phyloP scores from a whole-genome alignment of 2,888 invertebrate species.

The Tenthredo distinguenda region DNA sequence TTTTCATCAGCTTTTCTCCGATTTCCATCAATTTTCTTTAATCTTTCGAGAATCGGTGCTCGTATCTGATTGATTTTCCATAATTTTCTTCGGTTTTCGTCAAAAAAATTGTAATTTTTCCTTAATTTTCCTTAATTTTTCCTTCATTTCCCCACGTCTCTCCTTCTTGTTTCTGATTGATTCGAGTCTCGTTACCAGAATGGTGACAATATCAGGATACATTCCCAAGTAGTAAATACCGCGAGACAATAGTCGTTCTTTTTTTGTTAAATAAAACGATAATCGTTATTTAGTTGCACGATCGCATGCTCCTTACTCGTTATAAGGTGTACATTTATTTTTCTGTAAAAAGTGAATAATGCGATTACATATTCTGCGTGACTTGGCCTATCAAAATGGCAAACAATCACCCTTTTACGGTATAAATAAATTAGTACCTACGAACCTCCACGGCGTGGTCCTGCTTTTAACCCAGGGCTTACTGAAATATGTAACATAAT shows the following conservation, averaged over 20 bases:
- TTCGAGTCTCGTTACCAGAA: not conserved
- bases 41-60: too few relatives aligned
- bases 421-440: conserved; percentile 41
- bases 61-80: too few relatives aligned
- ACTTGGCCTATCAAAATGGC: conserved; percentile 56
- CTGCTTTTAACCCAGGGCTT: conserved; percentile 15
- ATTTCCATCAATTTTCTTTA: not conserved
- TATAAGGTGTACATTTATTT: conserved; percentile 5
- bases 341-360: conserved; percentile 57
- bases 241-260: not conserved
- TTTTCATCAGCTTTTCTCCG: not conserved
- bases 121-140: not conserved
- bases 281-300: not conserved
- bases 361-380: conserved; percentile 60
- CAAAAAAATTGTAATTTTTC: not conserved
- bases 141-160: not conserved
- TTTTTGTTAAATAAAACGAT: not conserved
- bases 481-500: conserved; percentile 42
- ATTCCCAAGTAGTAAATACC: not conserved
- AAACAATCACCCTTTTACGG: conserved; percentile 47
- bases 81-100: not conserved
- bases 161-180: not conserved
- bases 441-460: not conserved
- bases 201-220: not conserved
- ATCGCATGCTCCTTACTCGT: conserved; percentile 22